Conservation (phyloP, 1,140 invertebrate genomes). For the Trinorchestia longiramus region DNA sequence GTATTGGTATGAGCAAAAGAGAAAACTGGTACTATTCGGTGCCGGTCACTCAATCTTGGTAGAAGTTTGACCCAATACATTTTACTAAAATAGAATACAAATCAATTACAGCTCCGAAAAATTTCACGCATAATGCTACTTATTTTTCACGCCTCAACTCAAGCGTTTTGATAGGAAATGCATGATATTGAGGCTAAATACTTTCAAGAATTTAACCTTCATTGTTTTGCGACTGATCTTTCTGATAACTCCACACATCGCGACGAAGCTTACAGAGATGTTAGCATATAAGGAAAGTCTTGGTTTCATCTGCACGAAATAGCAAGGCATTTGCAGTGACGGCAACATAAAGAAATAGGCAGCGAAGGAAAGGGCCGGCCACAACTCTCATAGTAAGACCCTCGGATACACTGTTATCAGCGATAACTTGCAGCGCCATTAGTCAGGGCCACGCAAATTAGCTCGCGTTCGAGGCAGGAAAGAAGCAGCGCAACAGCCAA, state of each 20-base stretch:
- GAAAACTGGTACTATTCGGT: background rate
- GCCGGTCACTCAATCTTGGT: too few relatives aligned
- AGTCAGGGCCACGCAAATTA: slow-evolving; percentile 39
- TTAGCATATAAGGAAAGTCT: background rate
- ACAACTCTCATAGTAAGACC: background rate
- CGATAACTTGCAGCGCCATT: slow-evolving; percentile 30
- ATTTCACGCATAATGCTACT: background rate
- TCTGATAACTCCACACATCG: background rate
- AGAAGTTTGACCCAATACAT: too few relatives aligned
- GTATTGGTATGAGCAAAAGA: background rate
- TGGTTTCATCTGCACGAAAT: background rate
- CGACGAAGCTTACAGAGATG: background rate
- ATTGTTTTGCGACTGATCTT: background rate
- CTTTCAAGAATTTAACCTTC: background rate
- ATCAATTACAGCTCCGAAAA: background rate
- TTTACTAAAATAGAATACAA: background rate
- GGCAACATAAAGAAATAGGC: background rate
- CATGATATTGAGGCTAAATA: background rate
- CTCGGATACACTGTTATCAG: slow-evolving; percentile 35
- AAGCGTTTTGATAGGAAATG: background rate
- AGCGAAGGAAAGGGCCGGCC: background rate
- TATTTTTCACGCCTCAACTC: background rate
- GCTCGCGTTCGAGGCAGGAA: background rate
- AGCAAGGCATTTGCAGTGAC: background rate
- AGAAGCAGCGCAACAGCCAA: background rate